Evolutionary conservation across 1,140 invertebrate genomes (phyloP).

Genomic region (Cryptotermes secundus): DNA sequence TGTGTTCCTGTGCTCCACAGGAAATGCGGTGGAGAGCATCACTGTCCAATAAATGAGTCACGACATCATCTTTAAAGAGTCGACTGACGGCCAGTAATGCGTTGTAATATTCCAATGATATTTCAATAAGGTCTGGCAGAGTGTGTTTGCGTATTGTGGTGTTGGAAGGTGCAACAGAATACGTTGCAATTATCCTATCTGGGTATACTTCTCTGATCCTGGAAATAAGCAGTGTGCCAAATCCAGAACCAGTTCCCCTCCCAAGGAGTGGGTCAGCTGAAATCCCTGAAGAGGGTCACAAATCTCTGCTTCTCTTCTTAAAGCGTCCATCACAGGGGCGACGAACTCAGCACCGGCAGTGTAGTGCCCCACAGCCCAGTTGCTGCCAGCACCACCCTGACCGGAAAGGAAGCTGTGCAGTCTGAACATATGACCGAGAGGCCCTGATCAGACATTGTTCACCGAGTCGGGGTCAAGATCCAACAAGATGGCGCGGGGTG

Average conservation of each 20-base stretch:
- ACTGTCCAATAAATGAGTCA: conserved; percentile 85
- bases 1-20: conserved; percentile 74
- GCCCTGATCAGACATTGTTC: conserved; percentile 58
- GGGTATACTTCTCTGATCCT: conserved; percentile 48
- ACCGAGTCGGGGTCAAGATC: conserved; percentile 64
- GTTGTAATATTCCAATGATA: conserved; percentile 89
- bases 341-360: conserved; percentile 82
- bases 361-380: conserved; percentile 89
- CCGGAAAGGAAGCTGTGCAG: conserved; percentile 74
- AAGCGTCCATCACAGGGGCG: conserved; percentile 60
- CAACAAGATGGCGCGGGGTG: conserved; percentile 58
- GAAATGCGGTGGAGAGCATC: conserved; percentile 92
- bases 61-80: conserved; percentile 84
- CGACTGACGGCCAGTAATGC: conserved; percentile 85
- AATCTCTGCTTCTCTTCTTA: conserved; percentile 59
- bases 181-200: conserved; percentile 28
- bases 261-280: too few species aligned
- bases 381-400: conserved; percentile 61
- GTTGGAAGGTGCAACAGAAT: conserved; percentile 37
- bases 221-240: conserved; percentile 52
- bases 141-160: conserved; percentile 50
- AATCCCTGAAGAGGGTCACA: conserved; percentile 55
- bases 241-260: conserved; percentile 57
- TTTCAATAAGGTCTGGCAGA: conserved; percentile 89
- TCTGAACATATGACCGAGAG: conserved; percentile 64